Evolutionary conservation across 1,140 invertebrate species (phyloP).

Genomic region (Pogonomyrmex californicus): DNA sequence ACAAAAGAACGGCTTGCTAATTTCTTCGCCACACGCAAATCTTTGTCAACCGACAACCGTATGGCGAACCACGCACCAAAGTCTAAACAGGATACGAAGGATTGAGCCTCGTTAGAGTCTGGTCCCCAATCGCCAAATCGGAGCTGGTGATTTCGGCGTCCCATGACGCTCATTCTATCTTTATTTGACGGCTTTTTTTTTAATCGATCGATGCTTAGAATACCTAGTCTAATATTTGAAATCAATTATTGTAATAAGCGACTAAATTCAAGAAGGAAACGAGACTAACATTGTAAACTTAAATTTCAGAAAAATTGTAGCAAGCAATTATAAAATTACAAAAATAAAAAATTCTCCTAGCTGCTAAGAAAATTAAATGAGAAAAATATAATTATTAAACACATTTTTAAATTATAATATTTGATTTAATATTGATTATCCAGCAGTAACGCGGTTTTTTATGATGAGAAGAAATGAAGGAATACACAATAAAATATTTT

Average conservation of each 20-base stretch:
- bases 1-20: conserved; percentile 36
- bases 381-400: not conserved
- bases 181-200: not conserved
- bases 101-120: conserved; percentile 56
- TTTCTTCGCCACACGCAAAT: conserved; percentile 33
- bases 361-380: not conserved
- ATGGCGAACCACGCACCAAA: conserved; percentile 31
- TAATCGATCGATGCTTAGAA: conserved; percentile 14
- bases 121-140: conserved; percentile 61
- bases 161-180: conserved; percentile 40
- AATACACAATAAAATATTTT: too few species aligned
- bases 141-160: conserved; percentile 51
- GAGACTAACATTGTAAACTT: conserved; percentile 10
- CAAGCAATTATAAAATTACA: not conserved
- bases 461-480: too few species aligned
- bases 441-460: too few species aligned
- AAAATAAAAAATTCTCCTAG: too few species aligned
- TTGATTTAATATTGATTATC: too few species aligned
- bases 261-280: not conserved
- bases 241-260: not conserved
- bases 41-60: conserved; percentile 30
- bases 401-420: too few species aligned
- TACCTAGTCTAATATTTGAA: conserved; percentile 3
- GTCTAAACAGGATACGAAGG: conserved; percentile 61
- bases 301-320: not conserved